A percentile compares a stretch with the other conserved stretches of the same genome.
phyloP scores from a whole-genome alignment of 1,140 invertebrate species.

The Cepaea nemoralis region DNA sequence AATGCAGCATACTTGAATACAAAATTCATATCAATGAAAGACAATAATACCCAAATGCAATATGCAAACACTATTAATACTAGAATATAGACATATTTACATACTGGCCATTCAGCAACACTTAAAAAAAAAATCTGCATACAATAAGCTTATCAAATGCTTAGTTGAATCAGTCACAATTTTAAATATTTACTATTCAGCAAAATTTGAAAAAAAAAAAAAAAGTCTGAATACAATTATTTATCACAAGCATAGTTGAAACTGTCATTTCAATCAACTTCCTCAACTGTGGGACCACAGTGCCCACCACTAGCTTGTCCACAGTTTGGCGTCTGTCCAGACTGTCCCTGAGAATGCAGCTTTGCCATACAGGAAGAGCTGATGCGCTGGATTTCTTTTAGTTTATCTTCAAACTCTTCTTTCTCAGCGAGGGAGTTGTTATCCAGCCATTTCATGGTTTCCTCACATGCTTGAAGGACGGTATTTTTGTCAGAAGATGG shows the following conservation, averaged over 20 bases:
- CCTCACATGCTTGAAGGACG: slow-evolving; percentile 90
- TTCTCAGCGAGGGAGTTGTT: slow-evolving; percentile 80
- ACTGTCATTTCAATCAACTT: slow-evolving; percentile 61
- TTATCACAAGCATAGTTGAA: background rate
- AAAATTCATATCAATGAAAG: too few relatives aligned
- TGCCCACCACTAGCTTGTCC: background rate
- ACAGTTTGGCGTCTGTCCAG: background rate
- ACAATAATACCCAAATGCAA: too few relatives aligned
- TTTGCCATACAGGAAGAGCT: slow-evolving; percentile 73
- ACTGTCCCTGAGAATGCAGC: slow-evolving; percentile 70
- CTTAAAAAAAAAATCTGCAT: too few relatives aligned
- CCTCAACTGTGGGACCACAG: slow-evolving; percentile 61
- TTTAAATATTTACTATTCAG: too few relatives aligned
- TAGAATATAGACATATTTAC: too few relatives aligned
- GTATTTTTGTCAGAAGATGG: slow-evolving; percentile 89
- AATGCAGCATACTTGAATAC: too few relatives aligned
- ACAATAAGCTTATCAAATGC: too few relatives aligned
- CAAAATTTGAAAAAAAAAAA: too few relatives aligned
- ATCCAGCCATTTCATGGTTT: slow-evolving; percentile 94
- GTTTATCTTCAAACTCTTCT: slow-evolving; percentile 67
- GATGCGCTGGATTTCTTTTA: slow-evolving; percentile 67
- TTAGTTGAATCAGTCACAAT: too few relatives aligned
- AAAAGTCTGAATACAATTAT: slow-evolving; percentile 10
- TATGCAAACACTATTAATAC: too few relatives aligned
- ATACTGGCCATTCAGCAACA: too few relatives aligned